Evolutionary conservation across 2,888 invertebrate genomes (phyloP).

Genomic region (Eurytoma adleriae): DNA sequence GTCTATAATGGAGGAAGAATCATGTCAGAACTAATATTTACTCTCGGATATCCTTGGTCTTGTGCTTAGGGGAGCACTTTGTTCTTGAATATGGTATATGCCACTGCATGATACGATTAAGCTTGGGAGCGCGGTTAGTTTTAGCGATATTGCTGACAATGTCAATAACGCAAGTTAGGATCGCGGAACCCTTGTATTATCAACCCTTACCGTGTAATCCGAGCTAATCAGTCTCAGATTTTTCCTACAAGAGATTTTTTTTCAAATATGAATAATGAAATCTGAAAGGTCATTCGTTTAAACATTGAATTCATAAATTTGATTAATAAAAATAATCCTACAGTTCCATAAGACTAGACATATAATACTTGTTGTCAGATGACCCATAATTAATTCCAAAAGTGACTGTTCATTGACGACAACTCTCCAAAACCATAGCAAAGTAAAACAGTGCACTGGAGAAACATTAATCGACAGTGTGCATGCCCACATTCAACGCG

Average conservation of each 20-base stretch:
- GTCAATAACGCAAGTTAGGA: slow-evolving; percentile 31
- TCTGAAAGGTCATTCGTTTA: background rate
- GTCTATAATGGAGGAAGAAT: no score
- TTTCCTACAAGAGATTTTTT: background rate
- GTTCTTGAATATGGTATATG: background rate
- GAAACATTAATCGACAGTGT: no score
- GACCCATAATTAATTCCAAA: no score
- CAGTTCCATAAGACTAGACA: no score
- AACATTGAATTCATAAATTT: no score
- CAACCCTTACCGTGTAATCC: slow-evolving; percentile 33
- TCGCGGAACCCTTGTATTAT: background rate
- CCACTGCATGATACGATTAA: slow-evolving; percentile 26
- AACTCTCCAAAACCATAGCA: no score
- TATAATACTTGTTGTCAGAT: no score
- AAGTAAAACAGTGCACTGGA: no score
- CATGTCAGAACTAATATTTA: slow-evolving; percentile 11
- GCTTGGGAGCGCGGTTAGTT: slow-evolving; percentile 23
- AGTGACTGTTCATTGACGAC: no score
- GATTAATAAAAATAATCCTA: slow-evolving; percentile 13
- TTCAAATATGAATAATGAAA: background rate
- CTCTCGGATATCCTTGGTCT: background rate
- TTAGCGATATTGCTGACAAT: slow-evolving; percentile 45
- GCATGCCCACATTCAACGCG: no score
- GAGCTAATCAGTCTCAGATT: slow-evolving; percentile 30
- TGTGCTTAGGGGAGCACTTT: background rate